Evolutionary conservation across 2,113 vertebrate genomes (phyloP).

Genomic region (Apteryx mantelli): DNA sequence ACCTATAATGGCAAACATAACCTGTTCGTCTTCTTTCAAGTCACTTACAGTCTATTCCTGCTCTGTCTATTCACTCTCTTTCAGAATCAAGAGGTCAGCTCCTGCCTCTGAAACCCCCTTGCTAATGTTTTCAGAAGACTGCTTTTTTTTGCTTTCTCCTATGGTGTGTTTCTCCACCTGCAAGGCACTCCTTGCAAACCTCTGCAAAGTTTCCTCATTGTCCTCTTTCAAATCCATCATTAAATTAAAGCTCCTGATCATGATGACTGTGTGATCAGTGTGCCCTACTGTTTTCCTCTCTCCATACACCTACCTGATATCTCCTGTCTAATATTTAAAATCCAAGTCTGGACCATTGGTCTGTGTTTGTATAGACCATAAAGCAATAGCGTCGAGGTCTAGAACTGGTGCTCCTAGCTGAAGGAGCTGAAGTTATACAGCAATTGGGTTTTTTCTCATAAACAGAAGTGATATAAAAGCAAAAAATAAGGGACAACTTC

Average conservation of each 20-base stretch:
- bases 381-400: not conserved
- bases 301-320: fast-evolving
- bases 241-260: not conserved
- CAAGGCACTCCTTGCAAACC: not conserved
- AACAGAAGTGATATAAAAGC: not conserved
- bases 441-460: not conserved
- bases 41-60: not conserved
- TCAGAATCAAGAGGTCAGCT: not conserved
- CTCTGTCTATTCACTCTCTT: not conserved
- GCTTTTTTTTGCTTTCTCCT: not conserved
- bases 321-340: not conserved
- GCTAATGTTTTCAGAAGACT: not conserved
- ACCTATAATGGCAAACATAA: not conserved
- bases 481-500: not conserved
- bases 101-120: not conserved
- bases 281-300: not conserved
- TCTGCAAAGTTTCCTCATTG: not conserved
- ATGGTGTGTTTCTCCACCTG: not conserved
- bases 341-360: not conserved
- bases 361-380: not conserved
- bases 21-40: not conserved
- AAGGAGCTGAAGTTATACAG: not conserved
- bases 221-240: not conserved
- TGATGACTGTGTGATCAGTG: not conserved
- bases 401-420: not conserved